phyloP scores from a whole-genome alignment of 2,888 invertebrate genomes.

The Oasisia sp. region DNA sequence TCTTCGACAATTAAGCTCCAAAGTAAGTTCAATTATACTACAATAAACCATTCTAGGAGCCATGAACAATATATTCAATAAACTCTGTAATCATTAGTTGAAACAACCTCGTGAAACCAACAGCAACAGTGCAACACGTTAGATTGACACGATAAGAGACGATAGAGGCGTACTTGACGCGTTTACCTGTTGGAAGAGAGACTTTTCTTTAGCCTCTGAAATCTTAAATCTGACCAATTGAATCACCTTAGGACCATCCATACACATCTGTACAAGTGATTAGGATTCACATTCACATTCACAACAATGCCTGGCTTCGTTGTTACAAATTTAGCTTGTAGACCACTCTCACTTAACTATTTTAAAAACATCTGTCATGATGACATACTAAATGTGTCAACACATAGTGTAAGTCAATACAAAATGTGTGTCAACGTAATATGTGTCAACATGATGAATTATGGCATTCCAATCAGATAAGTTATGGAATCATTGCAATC shows the following conservation, averaged over 20 bases:
- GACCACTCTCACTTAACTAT: background rate
- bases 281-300: background rate
- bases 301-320: background rate
- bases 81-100: background rate
- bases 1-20: no score
- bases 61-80: no score
- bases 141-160: background rate
- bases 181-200: background rate
- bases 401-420: background rate
- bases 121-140: background rate
- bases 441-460: background rate
- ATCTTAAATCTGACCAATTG: background rate
- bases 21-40: no score
- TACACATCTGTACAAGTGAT: background rate
- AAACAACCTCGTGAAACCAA: background rate
- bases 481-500: background rate
- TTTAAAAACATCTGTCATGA: background rate
- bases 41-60: no score
- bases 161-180: background rate
- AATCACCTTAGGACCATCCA: background rate
- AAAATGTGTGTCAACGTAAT: background rate
- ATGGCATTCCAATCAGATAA: background rate
- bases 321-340: background rate
- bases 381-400: background rate
- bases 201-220: conserved; percentile 17